Conservation (phyloP, 2,888 invertebrate genomes). For the Perithous albicinctus region DNA sequence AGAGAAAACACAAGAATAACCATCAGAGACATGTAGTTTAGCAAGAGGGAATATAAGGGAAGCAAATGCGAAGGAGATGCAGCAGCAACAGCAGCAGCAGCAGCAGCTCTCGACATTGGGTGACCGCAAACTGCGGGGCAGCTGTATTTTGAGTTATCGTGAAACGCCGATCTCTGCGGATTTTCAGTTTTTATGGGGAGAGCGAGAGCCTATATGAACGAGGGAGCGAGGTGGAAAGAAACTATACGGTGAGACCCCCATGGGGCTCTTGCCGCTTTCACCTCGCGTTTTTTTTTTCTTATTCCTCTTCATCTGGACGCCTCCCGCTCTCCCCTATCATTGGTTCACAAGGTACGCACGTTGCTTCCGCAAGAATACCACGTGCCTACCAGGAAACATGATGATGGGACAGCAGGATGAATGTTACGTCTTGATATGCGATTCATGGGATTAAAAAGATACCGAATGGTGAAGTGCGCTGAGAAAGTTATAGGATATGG, state of each 20-base stretch:
- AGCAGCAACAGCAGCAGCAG: slow-evolving; percentile 40
- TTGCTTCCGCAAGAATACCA: slow-evolving; percentile 18
- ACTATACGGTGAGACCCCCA: slow-evolving; percentile 59
- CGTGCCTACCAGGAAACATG: slow-evolving; percentile 13
- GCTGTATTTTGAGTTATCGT: slow-evolving; percentile 84
- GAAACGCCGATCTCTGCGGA: slow-evolving; percentile 83
- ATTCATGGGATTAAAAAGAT: not conserved
- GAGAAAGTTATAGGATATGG: not conserved
- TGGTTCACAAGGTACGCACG: slow-evolving; percentile 22
- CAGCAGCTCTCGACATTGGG: slow-evolving; percentile 71
- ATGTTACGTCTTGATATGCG: not conserved
- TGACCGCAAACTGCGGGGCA: slow-evolving; percentile 82
- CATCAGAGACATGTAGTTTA: slow-evolving; percentile 49
- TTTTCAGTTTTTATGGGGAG: slow-evolving; percentile 77
- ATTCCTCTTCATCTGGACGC: slow-evolving; percentile 10
- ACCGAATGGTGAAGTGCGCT: not conserved
- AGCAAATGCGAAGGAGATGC: slow-evolving; percentile 25
- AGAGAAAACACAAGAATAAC: slow-evolving; percentile 41
- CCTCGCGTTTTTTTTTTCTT: slow-evolving; percentile 69
- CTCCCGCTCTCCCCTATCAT: slow-evolving; percentile 25
- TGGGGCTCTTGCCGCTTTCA: slow-evolving; percentile 55
- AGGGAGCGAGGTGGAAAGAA: slow-evolving; percentile 20
- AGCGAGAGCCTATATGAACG: slow-evolving; percentile 7
- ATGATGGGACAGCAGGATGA: slow-evolving; percentile 9
- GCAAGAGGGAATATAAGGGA: slow-evolving; percentile 19